Conservation (phyloP, 2,797 vertebrate genomes). For the Tinamus major region DNA sequence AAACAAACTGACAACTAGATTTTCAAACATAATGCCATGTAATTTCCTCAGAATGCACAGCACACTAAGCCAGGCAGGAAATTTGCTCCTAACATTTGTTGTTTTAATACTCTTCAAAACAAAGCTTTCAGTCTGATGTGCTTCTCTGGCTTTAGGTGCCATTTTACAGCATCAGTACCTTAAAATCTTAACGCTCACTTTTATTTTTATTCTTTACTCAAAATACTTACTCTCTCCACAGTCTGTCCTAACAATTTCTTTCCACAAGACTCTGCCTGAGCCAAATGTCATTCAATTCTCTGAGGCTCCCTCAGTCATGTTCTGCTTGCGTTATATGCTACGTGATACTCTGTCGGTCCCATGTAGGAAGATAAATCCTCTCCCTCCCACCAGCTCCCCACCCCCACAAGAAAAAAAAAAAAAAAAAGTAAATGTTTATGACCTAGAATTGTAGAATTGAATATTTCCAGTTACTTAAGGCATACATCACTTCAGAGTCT, state of each 20-base stretch:
- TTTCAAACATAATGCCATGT: neutral
- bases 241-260: neutral
- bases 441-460: neutral
- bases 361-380: neutral
- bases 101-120: neutral
- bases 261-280: neutral
- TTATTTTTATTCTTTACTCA: neutral
- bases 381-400: no score
- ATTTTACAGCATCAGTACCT: neutral
- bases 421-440: neutral
- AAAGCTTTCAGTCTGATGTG: accelerated
- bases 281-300: neutral
- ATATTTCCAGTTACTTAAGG: neutral
- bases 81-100: neutral
- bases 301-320: neutral
- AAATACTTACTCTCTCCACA: neutral
- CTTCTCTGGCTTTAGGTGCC: neutral
- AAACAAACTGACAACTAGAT: neutral
- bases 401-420: no score
- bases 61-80: neutral
- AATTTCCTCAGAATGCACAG: neutral
- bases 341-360: neutral
- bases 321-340: neutral
- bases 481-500: neutral
- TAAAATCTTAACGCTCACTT: neutral